These are phyloP conservation scores for Sturnus vulgaris DNA, from an alignment of 2,113 vertebrate species.

Conservation along the genomic window DNA sequence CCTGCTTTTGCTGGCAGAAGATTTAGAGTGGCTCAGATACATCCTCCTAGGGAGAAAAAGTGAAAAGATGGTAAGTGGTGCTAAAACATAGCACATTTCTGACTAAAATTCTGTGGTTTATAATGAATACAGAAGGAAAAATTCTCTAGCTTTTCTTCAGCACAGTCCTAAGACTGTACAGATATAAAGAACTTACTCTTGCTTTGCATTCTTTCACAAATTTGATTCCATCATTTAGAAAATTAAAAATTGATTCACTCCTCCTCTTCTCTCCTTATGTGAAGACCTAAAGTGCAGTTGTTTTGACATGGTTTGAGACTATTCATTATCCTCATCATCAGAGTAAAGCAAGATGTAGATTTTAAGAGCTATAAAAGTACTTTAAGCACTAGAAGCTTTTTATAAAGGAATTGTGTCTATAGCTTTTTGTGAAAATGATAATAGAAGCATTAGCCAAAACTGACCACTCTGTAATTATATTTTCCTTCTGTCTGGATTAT, in stretches of 20 bases:
- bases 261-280: background rate
- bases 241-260: background rate
- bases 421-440: background rate
- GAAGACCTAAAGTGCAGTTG: background rate
- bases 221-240: background rate
- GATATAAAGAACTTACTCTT: background rate
- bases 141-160: background rate
- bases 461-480: background rate
- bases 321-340: background rate
- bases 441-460: background rate
- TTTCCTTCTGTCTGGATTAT: background rate
- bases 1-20: background rate
- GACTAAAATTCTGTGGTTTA: background rate
- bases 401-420: background rate
- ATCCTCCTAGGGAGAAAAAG: background rate
- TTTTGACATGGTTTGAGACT: constrained; percentile 1
- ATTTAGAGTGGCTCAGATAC: background rate
- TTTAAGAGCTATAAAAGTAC: background rate
- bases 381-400: background rate
- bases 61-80: background rate
- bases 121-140: background rate
- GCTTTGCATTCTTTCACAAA: background rate
- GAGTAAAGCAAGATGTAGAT: background rate
- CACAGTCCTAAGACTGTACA: background rate
- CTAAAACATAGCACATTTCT: background rate